Percentiles rank a stretch among this genome's conserved stretches.
Evolutionary conservation across 1,140 invertebrate genomes (phyloP).

Genomic region (Calosoma granatense): DNA sequence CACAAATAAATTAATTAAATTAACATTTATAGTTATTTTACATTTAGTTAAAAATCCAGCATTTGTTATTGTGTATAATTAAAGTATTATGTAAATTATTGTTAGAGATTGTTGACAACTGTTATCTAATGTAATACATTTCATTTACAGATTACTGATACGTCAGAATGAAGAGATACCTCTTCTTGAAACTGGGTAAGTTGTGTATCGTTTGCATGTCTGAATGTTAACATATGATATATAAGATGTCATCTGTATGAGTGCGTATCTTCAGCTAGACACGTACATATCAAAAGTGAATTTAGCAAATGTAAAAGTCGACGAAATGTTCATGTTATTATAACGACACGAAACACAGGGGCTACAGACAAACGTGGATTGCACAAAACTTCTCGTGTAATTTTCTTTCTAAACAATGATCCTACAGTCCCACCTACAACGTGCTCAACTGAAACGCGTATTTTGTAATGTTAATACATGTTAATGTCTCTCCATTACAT

Average conservation of each 20-base stretch:
- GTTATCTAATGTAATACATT: not conserved
- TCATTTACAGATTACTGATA: not conserved
- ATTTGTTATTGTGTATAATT: too few species aligned
- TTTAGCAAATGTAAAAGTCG: not conserved
- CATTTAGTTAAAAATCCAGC: too few species aligned
- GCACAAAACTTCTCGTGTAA: not conserved
- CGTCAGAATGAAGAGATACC: not conserved
- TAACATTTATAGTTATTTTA: too few species aligned
- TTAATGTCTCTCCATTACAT: too few species aligned
- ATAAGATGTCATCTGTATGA: not conserved
- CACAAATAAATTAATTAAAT: too few species aligned
- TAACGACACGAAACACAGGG: too few species aligned
- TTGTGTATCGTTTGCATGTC: not conserved
- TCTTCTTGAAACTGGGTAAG: not conserved
- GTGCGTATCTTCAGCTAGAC: not conserved
- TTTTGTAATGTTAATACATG: too few species aligned
- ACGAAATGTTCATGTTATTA: too few species aligned
- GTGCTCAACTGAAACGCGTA: too few species aligned
- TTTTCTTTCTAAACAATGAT: not conserved
- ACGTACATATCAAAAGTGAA: not conserved
- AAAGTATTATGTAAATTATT: too few species aligned
- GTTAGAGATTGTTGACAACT: not conserved
- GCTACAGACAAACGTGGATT: not conserved
- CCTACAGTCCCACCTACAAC: not conserved
- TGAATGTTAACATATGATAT: not conserved